phyloP scores from a whole-genome alignment of 2,888 invertebrate species.

The Dynastes tityus region DNA sequence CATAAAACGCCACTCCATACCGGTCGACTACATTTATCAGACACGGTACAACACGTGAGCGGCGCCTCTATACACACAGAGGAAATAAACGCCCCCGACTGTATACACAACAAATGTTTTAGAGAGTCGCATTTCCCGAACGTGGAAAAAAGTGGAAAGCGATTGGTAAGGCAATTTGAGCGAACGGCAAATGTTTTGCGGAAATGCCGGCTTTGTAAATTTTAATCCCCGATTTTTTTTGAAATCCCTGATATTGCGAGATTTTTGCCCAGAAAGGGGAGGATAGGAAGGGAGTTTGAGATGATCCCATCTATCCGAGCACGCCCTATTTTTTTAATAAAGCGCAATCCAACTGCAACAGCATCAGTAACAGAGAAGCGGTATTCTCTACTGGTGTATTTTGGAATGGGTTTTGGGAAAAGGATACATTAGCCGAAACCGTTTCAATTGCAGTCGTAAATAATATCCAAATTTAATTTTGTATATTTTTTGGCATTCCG shows the following conservation, averaged over 20 bases:
- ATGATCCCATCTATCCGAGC: not conserved
- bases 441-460: not conserved
- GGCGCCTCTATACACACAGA: not conserved
- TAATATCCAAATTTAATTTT: conserved; percentile 6
- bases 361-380: not conserved
- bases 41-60: not conserved
- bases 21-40: conserved; percentile 17
- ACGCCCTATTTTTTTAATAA: conserved; percentile 6
- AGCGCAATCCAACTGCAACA: not conserved
- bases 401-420: not conserved
- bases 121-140: not conserved
- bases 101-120: not conserved
- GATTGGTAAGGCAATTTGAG: conserved; percentile 27
- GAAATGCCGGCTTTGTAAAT: conserved; percentile 28
- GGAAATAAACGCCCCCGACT: conserved; percentile 1
- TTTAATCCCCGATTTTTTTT: conserved; percentile 20
- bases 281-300: not conserved
- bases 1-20: conserved; percentile 7
- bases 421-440: not conserved
- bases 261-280: not conserved
- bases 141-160: not conserved
- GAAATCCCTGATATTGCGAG: not conserved
- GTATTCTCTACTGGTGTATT: not conserved
- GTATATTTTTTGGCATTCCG: not conserved
- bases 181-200: conserved; percentile 18